Base-by-base conservation (phyloP, 2,888 invertebrate genomes). In the Marasmarcha lunaedactyla region DNA sequence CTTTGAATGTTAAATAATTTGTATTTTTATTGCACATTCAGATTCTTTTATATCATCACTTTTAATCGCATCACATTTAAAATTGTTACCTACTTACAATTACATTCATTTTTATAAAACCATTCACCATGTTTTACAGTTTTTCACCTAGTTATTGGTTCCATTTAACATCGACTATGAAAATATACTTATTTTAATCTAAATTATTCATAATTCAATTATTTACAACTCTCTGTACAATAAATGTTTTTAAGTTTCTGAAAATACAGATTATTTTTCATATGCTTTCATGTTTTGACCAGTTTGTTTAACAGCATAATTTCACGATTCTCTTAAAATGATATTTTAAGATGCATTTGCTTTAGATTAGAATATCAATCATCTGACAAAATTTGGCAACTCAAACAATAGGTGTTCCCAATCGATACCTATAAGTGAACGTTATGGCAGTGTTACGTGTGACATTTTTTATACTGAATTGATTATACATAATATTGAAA, bases 131-230 rank as follows among this genome's bases (percentile, higher is more conserved):
- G 30, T 15, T 39, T 14, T 36, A 11, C 3, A 30, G 30, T 30
- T n/a, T 25, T 4, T 37, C 46, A 47, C 54, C 62, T 72, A 70
- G 54, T 76, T 74, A 73, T 70, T 83, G 79, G 79, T 79, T 81
- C 81, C 73, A 66, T 73, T 81, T 77, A 77, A 79, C 73, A 72
- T 69, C 67, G 53, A 73, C 76, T 81, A 81, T 73, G 76, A 83
- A 81, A 81, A 83, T 81, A 83, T 79, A 78, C 74, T 78, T 63
- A 61, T 71, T 69, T 65, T 68, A 63, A 58, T 65, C 59, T 70
- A 70, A 62, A 55, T 55, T 57, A 58, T 59, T 51, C 51, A 57
- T 63, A 69, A 71, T 69, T 59, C 50, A 53, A 57, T 66, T 70
- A 70, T 71, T 42, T 68, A 72, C 69, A 71, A 42, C 50, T 52